Conservation (phyloP, 2,797 vertebrate species). For the Nannoperca obscura region DNA sequence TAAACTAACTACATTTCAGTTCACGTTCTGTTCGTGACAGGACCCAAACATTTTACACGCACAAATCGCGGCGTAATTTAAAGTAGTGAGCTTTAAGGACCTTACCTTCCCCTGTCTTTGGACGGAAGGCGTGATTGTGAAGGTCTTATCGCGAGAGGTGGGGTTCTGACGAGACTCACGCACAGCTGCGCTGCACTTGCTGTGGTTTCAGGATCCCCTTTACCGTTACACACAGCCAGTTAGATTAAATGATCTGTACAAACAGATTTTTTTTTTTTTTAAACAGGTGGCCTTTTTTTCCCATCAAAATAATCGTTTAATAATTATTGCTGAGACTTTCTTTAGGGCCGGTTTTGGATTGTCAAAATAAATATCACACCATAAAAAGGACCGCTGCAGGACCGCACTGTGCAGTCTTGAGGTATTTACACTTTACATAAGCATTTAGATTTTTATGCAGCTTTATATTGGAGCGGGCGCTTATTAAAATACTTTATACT, state of each 20-base stretch:
- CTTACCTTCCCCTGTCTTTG: conserved; percentile 75
- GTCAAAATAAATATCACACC: background rate
- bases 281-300: background rate
- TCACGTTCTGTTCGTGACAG: fast-evolving
- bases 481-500: too few species aligned
- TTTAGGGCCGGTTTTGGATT: background rate
- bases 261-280: background rate
- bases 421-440: too few species aligned
- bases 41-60: fast-evolving
- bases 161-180: background rate
- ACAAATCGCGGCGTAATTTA: conserved; percentile 24
- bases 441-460: background rate
- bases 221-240: background rate
- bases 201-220: too few species aligned
- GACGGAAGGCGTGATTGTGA: background rate
- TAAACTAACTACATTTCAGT: fast-evolving
- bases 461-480: too few species aligned
- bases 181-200: background rate
- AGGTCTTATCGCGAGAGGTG: conserved; percentile 75
- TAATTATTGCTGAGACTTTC: too few species aligned
- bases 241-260: background rate
- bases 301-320: background rate
- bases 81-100: conserved; percentile 84
- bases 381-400: background rate
- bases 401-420: too few species aligned